Evolutionary conservation across 2,888 invertebrate species (phyloP).

Genomic region (Priocnemis perturbator): DNA sequence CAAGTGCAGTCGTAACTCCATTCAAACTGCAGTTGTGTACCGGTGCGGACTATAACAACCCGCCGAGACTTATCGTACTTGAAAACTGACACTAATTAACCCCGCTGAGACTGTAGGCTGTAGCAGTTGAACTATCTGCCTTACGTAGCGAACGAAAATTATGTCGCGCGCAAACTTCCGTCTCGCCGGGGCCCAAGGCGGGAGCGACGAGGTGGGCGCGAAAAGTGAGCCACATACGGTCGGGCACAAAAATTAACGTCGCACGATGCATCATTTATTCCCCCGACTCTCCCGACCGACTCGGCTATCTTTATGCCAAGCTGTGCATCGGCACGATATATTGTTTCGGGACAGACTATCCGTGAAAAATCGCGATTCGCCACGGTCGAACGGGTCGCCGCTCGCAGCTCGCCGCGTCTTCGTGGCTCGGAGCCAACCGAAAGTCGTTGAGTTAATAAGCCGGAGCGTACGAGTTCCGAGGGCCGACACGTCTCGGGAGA

Average conservation of each 20-base stretch:
- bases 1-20: constrained; percentile 50
- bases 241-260: background rate
- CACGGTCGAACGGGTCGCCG: constrained; percentile 13
- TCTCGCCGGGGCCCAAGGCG: background rate
- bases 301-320: background rate
- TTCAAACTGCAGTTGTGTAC: constrained; percentile 54
- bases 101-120: constrained; percentile 36
- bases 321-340: constrained; percentile 7
- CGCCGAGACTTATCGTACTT: constrained; percentile 56
- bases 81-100: constrained; percentile 59
- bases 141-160: constrained; percentile 45
- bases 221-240: background rate
- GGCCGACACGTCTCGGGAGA: background rate
- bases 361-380: constrained; percentile 28
- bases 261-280: background rate
- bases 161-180: constrained; percentile 23
- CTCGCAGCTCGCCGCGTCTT: constrained; percentile 1
- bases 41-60: constrained; percentile 38
- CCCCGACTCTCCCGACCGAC: too few relatives aligned
- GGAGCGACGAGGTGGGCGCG: background rate
- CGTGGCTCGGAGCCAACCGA: background rate
- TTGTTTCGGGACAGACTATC: background rate
- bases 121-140: constrained; percentile 47
- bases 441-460: constrained; percentile 16
- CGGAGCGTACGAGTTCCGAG: background rate